Evolutionary conservation across 2,888 invertebrate species (phyloP).

Genomic region (Drosophila kambysellisi): DNA sequence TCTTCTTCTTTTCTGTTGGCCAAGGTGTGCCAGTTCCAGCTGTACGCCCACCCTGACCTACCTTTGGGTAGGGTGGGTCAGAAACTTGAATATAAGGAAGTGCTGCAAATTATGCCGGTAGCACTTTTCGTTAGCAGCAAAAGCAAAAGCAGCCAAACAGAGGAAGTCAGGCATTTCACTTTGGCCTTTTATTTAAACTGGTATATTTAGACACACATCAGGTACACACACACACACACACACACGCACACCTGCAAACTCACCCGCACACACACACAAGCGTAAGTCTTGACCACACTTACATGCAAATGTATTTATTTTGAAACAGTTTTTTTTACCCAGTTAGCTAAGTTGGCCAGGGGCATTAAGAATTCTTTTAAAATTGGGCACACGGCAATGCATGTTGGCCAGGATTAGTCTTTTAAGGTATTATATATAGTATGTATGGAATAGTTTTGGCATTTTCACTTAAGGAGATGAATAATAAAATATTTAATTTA

Average conservation of each 20-base stretch:
- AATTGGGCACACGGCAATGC: constrained; percentile 13
- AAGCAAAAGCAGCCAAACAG: constrained; percentile 16
- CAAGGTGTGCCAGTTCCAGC: constrained; percentile 42
- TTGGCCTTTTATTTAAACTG: constrained; percentile 55
- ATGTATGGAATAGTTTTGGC: not conserved
- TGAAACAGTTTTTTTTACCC: constrained; percentile 27
- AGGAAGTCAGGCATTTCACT: constrained; percentile 39
- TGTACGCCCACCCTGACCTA: not conserved
- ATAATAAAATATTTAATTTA: constrained; percentile 9
- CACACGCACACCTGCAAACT: constrained; percentile 4
- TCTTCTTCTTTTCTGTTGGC: constrained; percentile 14
- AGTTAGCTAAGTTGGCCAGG: constrained; percentile 47
- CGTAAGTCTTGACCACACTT: constrained; percentile 24
- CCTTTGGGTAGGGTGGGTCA: not conserved
- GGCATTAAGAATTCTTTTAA: constrained; percentile 36
- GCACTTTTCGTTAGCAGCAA: constrained; percentile 60
- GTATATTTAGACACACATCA: constrained; percentile 41
- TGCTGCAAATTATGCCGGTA: constrained; percentile 73
- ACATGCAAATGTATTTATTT: constrained; percentile 39
- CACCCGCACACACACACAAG: not conserved
- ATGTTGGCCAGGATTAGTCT: not conserved
- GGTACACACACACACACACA: not conserved
- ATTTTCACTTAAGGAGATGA: constrained; percentile 6
- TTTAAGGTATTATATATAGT: not conserved
- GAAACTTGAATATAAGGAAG: constrained; percentile 74